Evolutionary conservation across 64 coral and sea anemone genomes (phyloP).

Genomic region (Actinia tenebrosa): DNA sequence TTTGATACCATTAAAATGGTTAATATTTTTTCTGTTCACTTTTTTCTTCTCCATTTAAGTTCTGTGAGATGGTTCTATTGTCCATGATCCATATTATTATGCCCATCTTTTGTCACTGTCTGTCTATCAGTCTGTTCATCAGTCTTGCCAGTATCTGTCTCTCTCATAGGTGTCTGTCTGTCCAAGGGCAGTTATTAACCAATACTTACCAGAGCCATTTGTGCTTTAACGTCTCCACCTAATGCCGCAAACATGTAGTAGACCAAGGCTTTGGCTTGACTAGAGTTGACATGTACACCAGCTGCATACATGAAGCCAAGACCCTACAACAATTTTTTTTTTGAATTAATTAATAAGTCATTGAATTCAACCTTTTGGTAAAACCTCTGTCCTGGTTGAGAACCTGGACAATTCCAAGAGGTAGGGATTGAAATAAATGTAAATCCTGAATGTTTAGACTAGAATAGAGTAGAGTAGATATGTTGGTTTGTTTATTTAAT

Average conservation of each 20-base stretch:
- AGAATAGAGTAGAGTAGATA: too few species aligned
- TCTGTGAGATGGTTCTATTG: too few species aligned
- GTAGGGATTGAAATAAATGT: too few species aligned
- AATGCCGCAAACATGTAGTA: conserved; percentile 90
- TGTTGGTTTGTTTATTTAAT: too few species aligned
- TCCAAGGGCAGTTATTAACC: background rate
- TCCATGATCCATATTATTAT: background rate
- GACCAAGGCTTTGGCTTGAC: conserved; percentile 94
- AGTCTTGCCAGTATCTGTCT: background rate
- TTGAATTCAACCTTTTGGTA: too few species aligned
- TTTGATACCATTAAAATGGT: background rate
- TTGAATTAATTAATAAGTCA: too few species aligned
- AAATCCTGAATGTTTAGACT: too few species aligned
- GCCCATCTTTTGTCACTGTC: background rate
- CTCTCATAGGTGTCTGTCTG: background rate
- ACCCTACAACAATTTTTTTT: conserved; percentile 26
- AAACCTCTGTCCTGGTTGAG: too few species aligned
- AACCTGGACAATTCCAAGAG: too few species aligned
- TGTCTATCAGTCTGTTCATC: background rate
- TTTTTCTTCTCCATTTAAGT: too few species aligned
- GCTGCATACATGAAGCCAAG: conserved; percentile 89
- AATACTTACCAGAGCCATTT: conserved; percentile 81
- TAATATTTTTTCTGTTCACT: background rate
- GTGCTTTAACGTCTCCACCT: conserved; percentile 81
- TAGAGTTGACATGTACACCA: conserved; percentile 89